Conservation (phyloP, 2,888 invertebrate genomes). For the Scelioninae gen. 1 region DNA sequence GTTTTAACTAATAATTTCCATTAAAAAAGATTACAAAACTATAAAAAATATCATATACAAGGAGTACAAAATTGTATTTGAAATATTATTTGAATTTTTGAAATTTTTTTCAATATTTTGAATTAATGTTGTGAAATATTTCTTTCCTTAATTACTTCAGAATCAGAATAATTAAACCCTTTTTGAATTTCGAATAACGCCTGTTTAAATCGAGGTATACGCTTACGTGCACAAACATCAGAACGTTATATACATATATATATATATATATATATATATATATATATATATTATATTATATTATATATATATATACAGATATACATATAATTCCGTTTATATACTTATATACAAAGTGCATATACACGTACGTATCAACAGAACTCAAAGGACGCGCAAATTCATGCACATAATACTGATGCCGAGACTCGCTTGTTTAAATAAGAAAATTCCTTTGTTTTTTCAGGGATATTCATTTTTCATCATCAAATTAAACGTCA, state of each 20-base stretch:
- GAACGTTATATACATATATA: conserved; percentile 9
- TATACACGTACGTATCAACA: conserved; percentile 14
- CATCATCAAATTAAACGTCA: conserved; percentile 10
- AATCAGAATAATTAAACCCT: conserved; percentile 5
- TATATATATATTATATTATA: background rate
- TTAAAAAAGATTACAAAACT: no score
- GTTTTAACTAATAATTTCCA: no score
- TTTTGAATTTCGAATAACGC: conserved; percentile 1
- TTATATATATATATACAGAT: background rate
- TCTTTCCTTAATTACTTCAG: background rate
- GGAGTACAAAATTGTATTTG: no score
- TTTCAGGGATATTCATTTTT: conserved; percentile 5
- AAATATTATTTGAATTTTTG: no score
- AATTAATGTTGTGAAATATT: no score
- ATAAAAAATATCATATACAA: no score
- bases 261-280: background rate
- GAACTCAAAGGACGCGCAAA: conserved; percentile 31
- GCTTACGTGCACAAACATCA: conserved; percentile 8
- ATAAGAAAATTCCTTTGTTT: conserved; percentile 25
- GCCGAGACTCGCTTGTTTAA: conserved; percentile 14
- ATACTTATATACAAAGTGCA: conserved; percentile 15
- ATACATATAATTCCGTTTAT: background rate
- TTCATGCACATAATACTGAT: conserved; percentile 29
- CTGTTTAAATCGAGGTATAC: background rate
- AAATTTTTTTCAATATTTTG: no score